phyloP scores from a whole-genome alignment of 1,140 invertebrate genomes.

The Parasteatoda tepidariorum region DNA sequence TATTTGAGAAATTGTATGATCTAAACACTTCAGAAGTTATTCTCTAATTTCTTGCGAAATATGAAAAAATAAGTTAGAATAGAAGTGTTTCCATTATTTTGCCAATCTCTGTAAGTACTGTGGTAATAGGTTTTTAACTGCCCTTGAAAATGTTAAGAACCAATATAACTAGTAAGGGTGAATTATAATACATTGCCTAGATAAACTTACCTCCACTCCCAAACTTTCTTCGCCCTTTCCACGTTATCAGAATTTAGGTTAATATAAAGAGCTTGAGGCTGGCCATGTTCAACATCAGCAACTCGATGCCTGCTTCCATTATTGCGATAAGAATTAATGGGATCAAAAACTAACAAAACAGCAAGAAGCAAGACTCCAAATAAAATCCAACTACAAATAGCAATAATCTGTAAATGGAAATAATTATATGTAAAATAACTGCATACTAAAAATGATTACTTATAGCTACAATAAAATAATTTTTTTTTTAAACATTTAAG shows the following conservation, averaged over 20 bases:
- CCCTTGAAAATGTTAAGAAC: too few species aligned
- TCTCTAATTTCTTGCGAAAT: too few species aligned
- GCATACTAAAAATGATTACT: background rate
- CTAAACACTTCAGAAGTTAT: too few species aligned
- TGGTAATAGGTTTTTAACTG: too few species aligned
- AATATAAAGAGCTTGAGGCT: constrained; percentile 62
- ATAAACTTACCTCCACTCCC: constrained; percentile 75
- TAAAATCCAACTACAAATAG: constrained; percentile 84
- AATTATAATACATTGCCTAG: too few species aligned
- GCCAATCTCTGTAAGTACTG: too few species aligned
- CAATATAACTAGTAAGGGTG: too few species aligned
- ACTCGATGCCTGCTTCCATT: constrained; percentile 72
- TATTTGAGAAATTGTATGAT: too few species aligned
- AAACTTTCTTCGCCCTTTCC: constrained; percentile 64
- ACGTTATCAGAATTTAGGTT: constrained; percentile 36
- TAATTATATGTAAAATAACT: constrained; percentile 1
- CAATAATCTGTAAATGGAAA: constrained; percentile 73
- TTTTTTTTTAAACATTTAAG: too few species aligned
- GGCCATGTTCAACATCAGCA: constrained; percentile 72
- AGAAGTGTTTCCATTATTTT: too few species aligned
- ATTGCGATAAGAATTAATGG: constrained; percentile 71
- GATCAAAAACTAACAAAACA: constrained; percentile 83
- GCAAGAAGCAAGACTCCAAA: constrained; percentile 80
- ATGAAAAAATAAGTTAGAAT: too few species aligned
- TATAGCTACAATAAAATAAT: too few species aligned